Base-by-base conservation (phyloP, 2,888 invertebrate genomes). In the Acrobeloides nanus region DNA sequence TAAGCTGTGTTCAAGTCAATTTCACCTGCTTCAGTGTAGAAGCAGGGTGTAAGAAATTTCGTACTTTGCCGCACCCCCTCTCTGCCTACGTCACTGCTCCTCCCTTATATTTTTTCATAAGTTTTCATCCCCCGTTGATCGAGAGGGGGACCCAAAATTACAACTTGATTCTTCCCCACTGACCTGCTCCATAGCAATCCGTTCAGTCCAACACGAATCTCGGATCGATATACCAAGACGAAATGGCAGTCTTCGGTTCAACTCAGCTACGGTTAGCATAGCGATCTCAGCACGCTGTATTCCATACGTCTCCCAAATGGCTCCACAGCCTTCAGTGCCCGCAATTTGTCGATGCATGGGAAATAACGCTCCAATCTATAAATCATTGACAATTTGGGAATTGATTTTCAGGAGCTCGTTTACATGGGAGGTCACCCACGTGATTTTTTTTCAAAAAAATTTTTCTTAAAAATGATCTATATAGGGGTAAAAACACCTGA, bases 121-220 rank as follows among this genome's bases (percentile, higher is more conserved):
- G n/a, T n/a, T n/a, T n/a, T n/a, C n/a, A n/a, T n/a, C n/a, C n/a
- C n/a, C n/a, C n/a, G n/a, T n/a, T n/a, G n/a, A n/a, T n/a, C n/a
- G n/a, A n/a, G n/a, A n/a, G n/a, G n/a, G n/a, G n/a, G n/a, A n/a
- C n/a, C n/a, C n/a, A n/a, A n/a, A n/a, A n/a, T n/a, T n/a, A n/a
- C n/a, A n/a, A n/a, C n/a, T n/a, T n/a, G n/a, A n/a, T n/a, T n/a
- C n/a, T n/a, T n/a, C n/a, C n/a, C 24, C 20, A 24, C 27, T 21
- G 15, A 57, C 61, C 52, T 59, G 84, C 66, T 84, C 84, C 55
- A 86, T 78, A 25, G 85, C 85, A 4, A 85, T 83, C 15, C 84
- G 82, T 3, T 85, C 82, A 66, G 84, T 84, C 85, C 85, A 86
- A 75, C 86, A 86, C 21, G 84, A 84, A 76, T 86, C 86, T 37